Evolutionary conservation across 2,797 vertebrate genomes (phyloP), one percentile per base, ranked within the genome.

Genomic region (Xerus rutilus): DNA sequence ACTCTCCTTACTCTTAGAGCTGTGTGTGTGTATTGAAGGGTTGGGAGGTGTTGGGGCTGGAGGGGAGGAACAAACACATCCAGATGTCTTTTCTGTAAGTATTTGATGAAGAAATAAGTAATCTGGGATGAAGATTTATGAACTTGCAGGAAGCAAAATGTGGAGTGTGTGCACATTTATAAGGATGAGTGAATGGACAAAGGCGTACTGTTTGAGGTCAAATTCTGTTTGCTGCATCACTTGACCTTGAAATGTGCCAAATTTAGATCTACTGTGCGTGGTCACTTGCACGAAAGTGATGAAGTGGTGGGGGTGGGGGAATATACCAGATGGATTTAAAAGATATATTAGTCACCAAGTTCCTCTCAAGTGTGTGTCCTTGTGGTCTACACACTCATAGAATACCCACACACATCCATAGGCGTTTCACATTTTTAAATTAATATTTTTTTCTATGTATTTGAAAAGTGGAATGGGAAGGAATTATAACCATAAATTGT

Each of bases 171-270:
- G 76, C 43, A 47, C 54, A 2, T 54, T 49, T 83, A 69, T 0
- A 0, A 18, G 45, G 64, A 62, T 11, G 23, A 49, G 54, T 52
- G 54, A 74, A 70, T 12, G 82, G 81, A 93, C 94, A 95, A 54
- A 93, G 83, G 43, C 43, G 5, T 54, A 59, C 72, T 54, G 86
- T 93, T 67, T 3, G 35, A 94, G 94, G 72, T 97, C 89, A 86
- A 5, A 54, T 81, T 96, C 91, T 93, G 76, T 95, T 94, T 69
- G 65, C 90, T 97, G 94, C 52, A 59, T 97, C 62, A 73, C 72
- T 96, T 93, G 94, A 97, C 93, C 89, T 97, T 93, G 85, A 91
- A 72, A 73, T 79, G 87, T 93, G 86, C 87, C 92, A 92, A 82
- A 85, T 92, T 94, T 92, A 91, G 94, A 93, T 77, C 3, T 47